These are phyloP conservation scores for Microplitis deprimator DNA, from an alignment of 2,888 invertebrate species.

Conservation along the genomic window DNA sequence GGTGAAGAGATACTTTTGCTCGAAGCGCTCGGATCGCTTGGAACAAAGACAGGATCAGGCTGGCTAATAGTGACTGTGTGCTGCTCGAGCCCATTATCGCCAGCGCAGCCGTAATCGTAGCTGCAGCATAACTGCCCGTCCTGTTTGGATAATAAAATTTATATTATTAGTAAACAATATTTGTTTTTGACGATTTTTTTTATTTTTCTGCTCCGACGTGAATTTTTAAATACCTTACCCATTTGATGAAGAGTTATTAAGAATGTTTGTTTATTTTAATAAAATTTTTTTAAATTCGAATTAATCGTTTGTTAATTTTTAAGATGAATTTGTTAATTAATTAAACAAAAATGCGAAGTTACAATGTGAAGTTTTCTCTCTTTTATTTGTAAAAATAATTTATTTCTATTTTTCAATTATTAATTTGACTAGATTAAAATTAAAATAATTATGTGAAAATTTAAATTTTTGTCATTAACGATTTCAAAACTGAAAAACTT, in stretches of 20 bases:
- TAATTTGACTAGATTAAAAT: too few relatives aligned
- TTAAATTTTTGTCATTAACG: too few relatives aligned
- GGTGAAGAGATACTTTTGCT: slow-evolving; percentile 59
- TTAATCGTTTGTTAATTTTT: too few relatives aligned
- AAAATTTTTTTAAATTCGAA: too few relatives aligned
- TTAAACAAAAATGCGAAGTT: too few relatives aligned
- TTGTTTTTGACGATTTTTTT: neutral
- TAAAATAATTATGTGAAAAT: too few relatives aligned
- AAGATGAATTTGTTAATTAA: too few relatives aligned
- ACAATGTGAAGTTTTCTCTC: too few relatives aligned
- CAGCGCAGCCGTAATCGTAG: slow-evolving; percentile 73
- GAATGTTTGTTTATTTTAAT: neutral
- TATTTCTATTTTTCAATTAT: too few relatives aligned
- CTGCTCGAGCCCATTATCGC: slow-evolving; percentile 64
- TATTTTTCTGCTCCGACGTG: slow-evolving; percentile 19
- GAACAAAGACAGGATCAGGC: slow-evolving; percentile 55
- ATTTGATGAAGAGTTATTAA: neutral
- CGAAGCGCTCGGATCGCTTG: slow-evolving; percentile 57
- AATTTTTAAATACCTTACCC: slow-evolving; percentile 30
- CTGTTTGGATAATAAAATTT: slow-evolving; percentile 59
- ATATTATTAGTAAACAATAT: slow-evolving; percentile 30
- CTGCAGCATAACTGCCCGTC: slow-evolving; percentile 74
- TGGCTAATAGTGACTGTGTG: slow-evolving; percentile 57
- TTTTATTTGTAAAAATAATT: too few relatives aligned
- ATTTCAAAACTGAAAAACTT: too few relatives aligned